phyloP scores from a whole-genome alignment of 2,888 invertebrate genomes.

The Patella caerulea region DNA sequence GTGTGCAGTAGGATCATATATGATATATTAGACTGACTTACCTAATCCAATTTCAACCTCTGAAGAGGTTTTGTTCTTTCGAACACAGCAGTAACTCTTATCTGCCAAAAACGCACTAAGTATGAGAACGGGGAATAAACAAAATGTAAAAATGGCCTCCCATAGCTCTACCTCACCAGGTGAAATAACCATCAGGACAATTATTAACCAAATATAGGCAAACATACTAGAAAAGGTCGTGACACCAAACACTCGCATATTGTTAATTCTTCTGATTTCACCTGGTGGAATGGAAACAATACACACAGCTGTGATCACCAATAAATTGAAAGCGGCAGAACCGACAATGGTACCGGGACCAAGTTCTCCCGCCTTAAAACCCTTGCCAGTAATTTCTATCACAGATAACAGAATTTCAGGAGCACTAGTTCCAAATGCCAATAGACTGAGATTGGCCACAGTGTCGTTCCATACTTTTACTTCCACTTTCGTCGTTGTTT shows the following conservation, averaged over 20 bases:
- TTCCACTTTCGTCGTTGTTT: conserved; percentile 69
- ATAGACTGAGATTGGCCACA: conserved; percentile 76
- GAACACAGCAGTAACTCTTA: conserved; percentile 61
- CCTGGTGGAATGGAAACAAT: conserved; percentile 72
- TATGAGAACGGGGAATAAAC: conserved; percentile 76
- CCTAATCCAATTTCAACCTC: conserved; percentile 61
- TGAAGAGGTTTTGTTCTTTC: conserved; percentile 52
- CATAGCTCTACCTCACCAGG: conserved; percentile 74
- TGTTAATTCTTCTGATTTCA: conserved; percentile 71
- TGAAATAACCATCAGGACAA: conserved; percentile 72
- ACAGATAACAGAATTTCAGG: conserved; percentile 75
- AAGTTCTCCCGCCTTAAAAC: conserved; percentile 72
- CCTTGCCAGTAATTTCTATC: conserved; percentile 73
- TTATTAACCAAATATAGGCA: conserved; percentile 77
- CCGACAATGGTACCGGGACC: conserved; percentile 77
- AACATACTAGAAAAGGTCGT: conserved; percentile 73
- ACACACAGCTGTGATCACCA: conserved; percentile 75
- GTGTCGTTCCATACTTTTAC: conserved; percentile 76
- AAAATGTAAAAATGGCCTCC: conserved; percentile 76
- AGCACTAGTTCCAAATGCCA: conserved; percentile 76
- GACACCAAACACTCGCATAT: conserved; percentile 72
- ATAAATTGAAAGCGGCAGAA: conserved; percentile 76
- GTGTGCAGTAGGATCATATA: background rate
- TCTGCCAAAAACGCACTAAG: conserved; percentile 75
- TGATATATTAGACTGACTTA: conserved; percentile 32